Evolutionary conservation across 37 sponge, comb jelly and placozoan species (phyloP).

Genomic region (Cladorhizidae sp.): DNA sequence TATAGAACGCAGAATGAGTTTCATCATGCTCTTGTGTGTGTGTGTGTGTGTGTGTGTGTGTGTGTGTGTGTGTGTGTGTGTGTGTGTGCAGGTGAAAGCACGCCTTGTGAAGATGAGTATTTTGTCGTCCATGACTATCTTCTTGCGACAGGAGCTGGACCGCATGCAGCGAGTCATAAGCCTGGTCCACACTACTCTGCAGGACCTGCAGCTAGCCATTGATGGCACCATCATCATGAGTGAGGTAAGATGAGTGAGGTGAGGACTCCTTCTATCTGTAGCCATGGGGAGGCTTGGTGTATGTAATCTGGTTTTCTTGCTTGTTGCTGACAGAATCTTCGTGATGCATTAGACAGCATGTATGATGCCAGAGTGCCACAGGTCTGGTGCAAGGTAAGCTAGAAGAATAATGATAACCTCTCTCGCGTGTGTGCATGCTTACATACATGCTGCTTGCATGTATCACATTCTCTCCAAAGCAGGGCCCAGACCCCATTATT

Average conservation of each 20-base stretch:
- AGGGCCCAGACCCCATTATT: too few species aligned
- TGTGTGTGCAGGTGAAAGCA: conserved; percentile 82
- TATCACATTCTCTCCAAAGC: too few species aligned
- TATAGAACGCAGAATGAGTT: too few species aligned
- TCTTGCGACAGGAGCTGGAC: conserved; percentile 98
- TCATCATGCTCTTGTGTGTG: too few species aligned
- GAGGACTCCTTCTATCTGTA: background rate
- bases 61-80: too few species aligned
- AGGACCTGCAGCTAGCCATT: conserved; percentile 94
- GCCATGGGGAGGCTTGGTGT: background rate
- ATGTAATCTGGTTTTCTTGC: background rate
- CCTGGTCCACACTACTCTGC: conserved; percentile 78
- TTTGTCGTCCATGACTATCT: conserved; percentile 97
- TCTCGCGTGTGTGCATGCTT: too few species aligned
- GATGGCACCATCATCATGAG: conserved; percentile 99
- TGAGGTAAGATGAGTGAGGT: conserved; percentile 58
- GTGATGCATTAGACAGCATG: conserved; percentile 95
- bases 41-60: too few species aligned
- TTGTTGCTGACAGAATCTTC: conserved; percentile 81
- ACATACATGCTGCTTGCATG: too few species aligned
- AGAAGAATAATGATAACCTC: too few species aligned
- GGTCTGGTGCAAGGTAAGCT: conserved; percentile 83
- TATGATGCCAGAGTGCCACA: conserved; percentile 95
- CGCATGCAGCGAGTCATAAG: conserved; percentile 97
- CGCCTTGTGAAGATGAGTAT: conserved; percentile 94